These are phyloP conservation scores for Melanophora roralis DNA, from an alignment of 2,888 invertebrate genomes.

Conservation along the genomic window DNA sequence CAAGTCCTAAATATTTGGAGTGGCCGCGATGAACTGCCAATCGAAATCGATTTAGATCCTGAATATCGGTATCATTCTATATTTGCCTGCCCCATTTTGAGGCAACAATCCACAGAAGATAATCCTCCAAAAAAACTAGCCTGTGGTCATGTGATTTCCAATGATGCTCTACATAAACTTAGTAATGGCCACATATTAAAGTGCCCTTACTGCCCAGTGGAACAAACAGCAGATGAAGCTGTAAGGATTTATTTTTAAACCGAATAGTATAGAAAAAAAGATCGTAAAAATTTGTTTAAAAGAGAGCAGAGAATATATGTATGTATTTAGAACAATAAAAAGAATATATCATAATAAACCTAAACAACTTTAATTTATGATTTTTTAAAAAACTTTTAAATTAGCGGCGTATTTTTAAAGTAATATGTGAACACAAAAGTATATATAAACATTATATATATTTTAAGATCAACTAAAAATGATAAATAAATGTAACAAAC, in stretches of 20 bases:
- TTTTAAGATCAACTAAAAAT: too few species aligned
- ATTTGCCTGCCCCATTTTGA: constrained; percentile 98
- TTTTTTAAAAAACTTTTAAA: too few species aligned
- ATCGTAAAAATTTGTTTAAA: too few species aligned
- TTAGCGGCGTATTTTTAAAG: too few species aligned
- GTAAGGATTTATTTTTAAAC: constrained; percentile 92
- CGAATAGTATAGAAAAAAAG: neutral
- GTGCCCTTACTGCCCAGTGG: constrained; percentile 99
- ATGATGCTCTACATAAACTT: constrained; percentile 97
- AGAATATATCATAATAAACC: neutral
- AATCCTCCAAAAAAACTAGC: constrained; percentile 98
- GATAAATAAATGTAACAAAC: too few species aligned
- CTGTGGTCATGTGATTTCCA: constrained; percentile 98
- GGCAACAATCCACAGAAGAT: constrained; percentile 95
- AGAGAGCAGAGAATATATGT: neutral
- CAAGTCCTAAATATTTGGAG: constrained; percentile 97
- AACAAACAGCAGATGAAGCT: constrained; percentile 95
- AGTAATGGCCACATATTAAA: constrained; percentile 97
- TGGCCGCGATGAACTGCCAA: constrained; percentile 96
- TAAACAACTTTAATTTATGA: too few species aligned
- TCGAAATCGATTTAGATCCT: constrained; percentile 94
- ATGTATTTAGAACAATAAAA: constrained; percentile 10
- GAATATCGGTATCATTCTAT: constrained; percentile 97
- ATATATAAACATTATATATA: too few species aligned
- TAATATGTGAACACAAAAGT: too few species aligned